Evolutionary conservation across 2,888 invertebrate genomes (phyloP).

Genomic region (Epinotia brunnichana): DNA sequence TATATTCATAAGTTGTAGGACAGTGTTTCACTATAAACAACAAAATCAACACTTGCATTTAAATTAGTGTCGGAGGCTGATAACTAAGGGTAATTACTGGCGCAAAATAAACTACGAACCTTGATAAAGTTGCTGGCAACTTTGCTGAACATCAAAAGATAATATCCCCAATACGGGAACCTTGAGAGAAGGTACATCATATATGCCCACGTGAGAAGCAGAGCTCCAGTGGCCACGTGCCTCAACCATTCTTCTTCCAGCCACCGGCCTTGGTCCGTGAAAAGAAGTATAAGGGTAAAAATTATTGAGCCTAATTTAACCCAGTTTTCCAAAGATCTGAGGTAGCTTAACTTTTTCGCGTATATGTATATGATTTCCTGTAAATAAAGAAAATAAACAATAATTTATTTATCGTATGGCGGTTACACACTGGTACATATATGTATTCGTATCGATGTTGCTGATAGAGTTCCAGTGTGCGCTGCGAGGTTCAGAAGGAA

Average conservation of each 20-base stretch:
- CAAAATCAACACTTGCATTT: too few species aligned
- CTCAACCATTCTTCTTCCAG: conserved; percentile 50
- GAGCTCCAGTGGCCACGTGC: conserved; percentile 60
- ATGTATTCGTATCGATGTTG: too few species aligned
- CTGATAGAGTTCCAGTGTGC: too few species aligned
- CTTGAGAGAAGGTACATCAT: conserved; percentile 64
- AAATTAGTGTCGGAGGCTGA: too few species aligned
- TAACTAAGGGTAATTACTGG: not conserved
- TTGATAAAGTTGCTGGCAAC: conserved; percentile 64
- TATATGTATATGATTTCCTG: conserved; percentile 36
- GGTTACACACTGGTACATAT: too few species aligned
- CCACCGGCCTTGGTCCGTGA: conserved; percentile 27
- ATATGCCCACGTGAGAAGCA: conserved; percentile 66
- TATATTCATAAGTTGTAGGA: too few species aligned
- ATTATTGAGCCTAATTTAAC: conserved; percentile 34
- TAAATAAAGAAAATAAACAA: not conserved
- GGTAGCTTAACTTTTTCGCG: conserved; percentile 21
- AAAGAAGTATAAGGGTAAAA: conserved; percentile 15
- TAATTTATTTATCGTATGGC: too few species aligned
- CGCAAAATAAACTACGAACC: not conserved
- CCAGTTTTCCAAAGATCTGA: conserved; percentile 24
- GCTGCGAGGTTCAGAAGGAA: too few species aligned
- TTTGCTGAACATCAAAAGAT: conserved; percentile 68
- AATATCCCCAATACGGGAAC: conserved; percentile 64
- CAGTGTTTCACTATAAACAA: too few species aligned